Base-by-base conservation (phyloP, 2,888 invertebrate species). In the Serrognathus titanus region DNA sequence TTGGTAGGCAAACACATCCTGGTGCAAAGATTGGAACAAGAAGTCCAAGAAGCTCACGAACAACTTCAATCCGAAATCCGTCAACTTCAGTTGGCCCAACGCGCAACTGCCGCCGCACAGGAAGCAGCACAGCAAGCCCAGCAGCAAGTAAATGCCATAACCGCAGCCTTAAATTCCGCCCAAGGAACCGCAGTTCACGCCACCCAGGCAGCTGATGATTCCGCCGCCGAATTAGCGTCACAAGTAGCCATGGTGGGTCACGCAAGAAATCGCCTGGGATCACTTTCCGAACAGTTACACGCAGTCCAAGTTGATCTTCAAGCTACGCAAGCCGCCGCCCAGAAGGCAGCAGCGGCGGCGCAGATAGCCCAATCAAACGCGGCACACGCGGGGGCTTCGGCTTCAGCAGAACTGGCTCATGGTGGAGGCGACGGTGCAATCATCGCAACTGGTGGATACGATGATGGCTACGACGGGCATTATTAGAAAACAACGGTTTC, bases 321-420 rank as follows among this genome's bases (percentile, higher is more conserved):
- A 64, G 89, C 89, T 1, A 90, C 90, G 0, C 86, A 87, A 69
- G 75, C 83, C 0, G 89, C 90, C 3, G 87, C 90, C 0, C 81
- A 85, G 58, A 88, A 88, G 69, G 88, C 87, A 13, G 82, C 82
- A 79, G 82, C 84, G 50, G 82, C 87, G 1, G 90, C 89, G 0
- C 88, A 88, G 67, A 83, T 85, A 55, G 90, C 90, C 0, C 89
- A 89, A 63, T 86, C 86, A 16, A 89, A 89, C 71, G 90, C 90
- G 0, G 88, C 88, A 0, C 85, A 86, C n/a, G 90, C 88, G 0
- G 89, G 53, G 5, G 53, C 46, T 12, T 48, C 88, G 0, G 89
- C 55, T 16, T 51, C 55, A 1, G 45, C 46, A 7, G 51, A 54
- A 31, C 51, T 48, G 3, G 13, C 57, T 12, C 36, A 24, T 39